Base-by-base conservation (phyloP, 1,140 invertebrate genomes). In the Calosoma granatense region DNA sequence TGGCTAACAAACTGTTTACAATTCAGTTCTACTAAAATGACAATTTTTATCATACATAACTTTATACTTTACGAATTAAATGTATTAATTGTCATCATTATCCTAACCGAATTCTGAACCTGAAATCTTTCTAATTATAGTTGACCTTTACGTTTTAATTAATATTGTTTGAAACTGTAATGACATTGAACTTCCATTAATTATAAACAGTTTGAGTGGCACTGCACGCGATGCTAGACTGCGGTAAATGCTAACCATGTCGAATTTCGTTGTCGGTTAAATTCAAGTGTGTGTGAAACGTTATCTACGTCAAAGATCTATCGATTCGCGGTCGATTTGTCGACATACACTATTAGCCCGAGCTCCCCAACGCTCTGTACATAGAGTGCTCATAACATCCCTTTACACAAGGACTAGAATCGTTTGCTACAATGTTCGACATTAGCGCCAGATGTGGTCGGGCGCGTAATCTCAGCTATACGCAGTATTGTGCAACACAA, bases 21-120 rank as follows among this genome's bases (percentile, higher is more conserved):
- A 54, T 56, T 55, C 55, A 57, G 59, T 61, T 61, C 55, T 56
- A 53, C 55, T 55, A 61, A 57, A 61, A 61, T 61, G 54, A 61
- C 53, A 36, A 55, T 56, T n/a, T n/a, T n/a, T n/a, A n/a, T n/a
- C n/a, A n/a, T n/a, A n/a, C n/a, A n/a, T n/a, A n/a, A n/a, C n/a
- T n/a, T n/a, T n/a, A n/a, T n/a, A n/a, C n/a, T n/a, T n/a, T n/a
- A n/a, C n/a, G n/a, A n/a, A n/a, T n/a, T n/a, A n/a, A n/a, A n/a
- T n/a, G n/a, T n/a, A n/a, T n/a, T n/a, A n/a, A n/a, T n/a, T n/a
- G n/a, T n/a, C n/a, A n/a, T n/a, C n/a, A n/a, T n/a, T n/a, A n/a
- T n/a, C n/a, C n/a, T n/a, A n/a, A n/a, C n/a, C n/a, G n/a, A n/a
- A n/a, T n/a, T n/a, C n/a, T n/a, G n/a, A n/a, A n/a, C n/a, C n/a